Conservation (phyloP, 1,140 invertebrate species). For the Ips nitidus region DNA sequence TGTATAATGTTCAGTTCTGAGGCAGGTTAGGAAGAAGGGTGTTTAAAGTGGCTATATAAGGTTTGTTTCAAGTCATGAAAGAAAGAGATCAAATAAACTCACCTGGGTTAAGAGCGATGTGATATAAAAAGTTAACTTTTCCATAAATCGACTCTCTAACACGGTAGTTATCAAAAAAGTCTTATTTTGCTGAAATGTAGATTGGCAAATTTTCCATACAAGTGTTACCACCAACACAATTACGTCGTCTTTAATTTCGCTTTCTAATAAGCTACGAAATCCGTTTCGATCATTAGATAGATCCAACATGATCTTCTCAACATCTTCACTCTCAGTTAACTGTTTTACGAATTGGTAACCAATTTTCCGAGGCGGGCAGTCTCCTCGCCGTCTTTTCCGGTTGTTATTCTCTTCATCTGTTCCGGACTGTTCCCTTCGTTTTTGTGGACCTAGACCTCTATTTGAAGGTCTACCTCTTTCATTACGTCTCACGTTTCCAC, state of each 20-base stretch:
- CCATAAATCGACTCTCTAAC: slow-evolving; percentile 29
- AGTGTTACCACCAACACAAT: slow-evolving; percentile 37
- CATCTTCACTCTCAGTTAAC: slow-evolving; percentile 19
- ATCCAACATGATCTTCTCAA: slow-evolving; percentile 31
- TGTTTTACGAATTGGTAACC: background rate
- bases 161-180: slow-evolving; percentile 19
- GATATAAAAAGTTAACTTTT: slow-evolving; percentile 30
- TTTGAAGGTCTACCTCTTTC: too few species aligned
- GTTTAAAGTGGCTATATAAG: too few species aligned
- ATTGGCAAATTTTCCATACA: slow-evolving; percentile 27
- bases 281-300: slow-evolving; percentile 34
- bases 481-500: too few species aligned
- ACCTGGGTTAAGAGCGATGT: slow-evolving; percentile 31
- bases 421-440: too few species aligned
- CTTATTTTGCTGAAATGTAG: slow-evolving; percentile 25
- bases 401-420: too few species aligned
- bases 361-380: too few species aligned
- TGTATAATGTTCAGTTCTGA: too few species aligned
- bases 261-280: slow-evolving; percentile 27
- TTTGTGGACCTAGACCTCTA: too few species aligned
- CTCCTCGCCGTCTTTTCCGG: too few species aligned
- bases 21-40: too few species aligned
- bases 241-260: slow-evolving; percentile 28
- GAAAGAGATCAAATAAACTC: background rate
- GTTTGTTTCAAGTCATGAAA: too few species aligned